Percentiles rank a stretch among this genome's conserved stretches.
These are phyloP conservation scores for Pardalotus punctatus DNA, from an alignment of 2,113 vertebrate species.

Conservation along the genomic window DNA sequence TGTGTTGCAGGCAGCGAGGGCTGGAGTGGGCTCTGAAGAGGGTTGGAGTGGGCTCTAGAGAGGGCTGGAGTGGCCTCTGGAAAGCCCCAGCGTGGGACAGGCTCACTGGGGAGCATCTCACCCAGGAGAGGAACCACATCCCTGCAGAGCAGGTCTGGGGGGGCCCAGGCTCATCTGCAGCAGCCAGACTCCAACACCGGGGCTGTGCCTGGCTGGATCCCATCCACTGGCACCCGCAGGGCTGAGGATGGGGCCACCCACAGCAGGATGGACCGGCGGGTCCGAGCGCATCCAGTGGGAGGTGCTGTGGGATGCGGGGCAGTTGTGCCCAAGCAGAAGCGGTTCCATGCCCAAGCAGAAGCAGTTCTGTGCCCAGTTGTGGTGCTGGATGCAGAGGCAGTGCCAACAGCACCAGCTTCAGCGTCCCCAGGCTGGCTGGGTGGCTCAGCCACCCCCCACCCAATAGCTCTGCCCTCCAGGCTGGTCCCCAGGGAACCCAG, in stretches of 20 bases:
- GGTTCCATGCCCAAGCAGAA: rapidly evolving
- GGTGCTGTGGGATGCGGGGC: rapidly evolving
- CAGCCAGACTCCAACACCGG: not conserved
- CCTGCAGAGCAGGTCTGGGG: not conserved
- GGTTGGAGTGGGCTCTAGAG: not conserved
- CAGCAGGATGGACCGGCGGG: rapidly evolving
- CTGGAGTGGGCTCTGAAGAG: not conserved
- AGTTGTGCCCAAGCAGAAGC: not conserved
- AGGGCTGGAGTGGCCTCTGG: not conserved
- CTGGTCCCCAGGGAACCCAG: not conserved
- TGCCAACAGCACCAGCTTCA: rapidly evolving
- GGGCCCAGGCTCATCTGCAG: not conserved
- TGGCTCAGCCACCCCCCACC: not conserved
- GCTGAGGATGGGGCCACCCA: rapidly evolving
- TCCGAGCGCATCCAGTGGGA: not conserved
- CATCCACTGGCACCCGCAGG: rapidly evolving
- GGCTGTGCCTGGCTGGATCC: not conserved
- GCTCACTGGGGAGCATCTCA: not conserved
- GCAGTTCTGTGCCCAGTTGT: rapidly evolving
- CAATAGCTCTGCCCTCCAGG: not conserved
- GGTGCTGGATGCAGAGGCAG: not conserved
- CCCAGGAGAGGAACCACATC: rapidly evolving
- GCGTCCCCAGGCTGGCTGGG: not conserved
- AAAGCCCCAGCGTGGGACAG: not conserved
- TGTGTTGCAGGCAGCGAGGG: not conserved